A percentile compares a stretch with the other conserved stretches of the same genome.
Evolutionary conservation across 2,797 vertebrate genomes (phyloP).

Genomic region (Leptoclinus maculatus): DNA sequence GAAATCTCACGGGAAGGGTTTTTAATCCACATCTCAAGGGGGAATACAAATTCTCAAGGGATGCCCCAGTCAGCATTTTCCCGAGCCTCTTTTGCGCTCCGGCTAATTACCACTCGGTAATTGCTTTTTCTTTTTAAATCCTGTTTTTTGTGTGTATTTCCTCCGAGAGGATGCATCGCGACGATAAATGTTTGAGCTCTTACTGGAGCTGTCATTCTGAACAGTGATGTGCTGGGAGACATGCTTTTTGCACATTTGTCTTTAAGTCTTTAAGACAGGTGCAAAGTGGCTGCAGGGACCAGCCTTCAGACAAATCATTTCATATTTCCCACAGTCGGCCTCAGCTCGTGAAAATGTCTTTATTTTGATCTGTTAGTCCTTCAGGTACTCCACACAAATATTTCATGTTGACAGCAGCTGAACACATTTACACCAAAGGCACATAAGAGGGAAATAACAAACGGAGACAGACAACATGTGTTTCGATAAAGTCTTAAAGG

Average conservation of each 20-base stretch:
- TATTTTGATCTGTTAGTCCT: slow-evolving; percentile 12
- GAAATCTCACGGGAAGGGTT: slow-evolving; percentile 33
- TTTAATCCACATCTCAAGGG: slow-evolving; percentile 43
- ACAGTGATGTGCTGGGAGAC: slow-evolving; percentile 18
- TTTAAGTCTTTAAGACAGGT: slow-evolving; percentile 33
- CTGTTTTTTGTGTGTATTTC: slow-evolving; percentile 29
- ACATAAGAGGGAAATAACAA: not conserved
- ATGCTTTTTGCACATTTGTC: slow-evolving; percentile 29
- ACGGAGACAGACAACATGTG: not conserved
- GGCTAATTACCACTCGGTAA: slow-evolving; percentile 66
- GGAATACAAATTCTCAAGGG: slow-evolving; percentile 44
- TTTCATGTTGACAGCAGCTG: slow-evolving; percentile 14
- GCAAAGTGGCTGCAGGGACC: slow-evolving; percentile 24
- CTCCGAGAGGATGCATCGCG: slow-evolving; percentile 29
- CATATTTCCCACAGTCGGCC: slow-evolving; percentile 22
- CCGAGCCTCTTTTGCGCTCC: slow-evolving; percentile 41
- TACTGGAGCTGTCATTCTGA: slow-evolving; percentile 40
- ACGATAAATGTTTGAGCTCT: slow-evolving; percentile 31
- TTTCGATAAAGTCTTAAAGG: not conserved
- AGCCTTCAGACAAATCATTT: slow-evolving; percentile 13
- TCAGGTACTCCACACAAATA: not conserved
- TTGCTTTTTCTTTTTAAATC: slow-evolving; percentile 56
- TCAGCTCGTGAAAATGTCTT: slow-evolving; percentile 27
- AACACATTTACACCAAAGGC: not conserved
- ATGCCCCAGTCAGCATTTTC: slow-evolving; percentile 37